Evolutionary conservation across 2,797 vertebrate species (phyloP).

Genomic region (Scolopax bukidnonensis): DNA sequence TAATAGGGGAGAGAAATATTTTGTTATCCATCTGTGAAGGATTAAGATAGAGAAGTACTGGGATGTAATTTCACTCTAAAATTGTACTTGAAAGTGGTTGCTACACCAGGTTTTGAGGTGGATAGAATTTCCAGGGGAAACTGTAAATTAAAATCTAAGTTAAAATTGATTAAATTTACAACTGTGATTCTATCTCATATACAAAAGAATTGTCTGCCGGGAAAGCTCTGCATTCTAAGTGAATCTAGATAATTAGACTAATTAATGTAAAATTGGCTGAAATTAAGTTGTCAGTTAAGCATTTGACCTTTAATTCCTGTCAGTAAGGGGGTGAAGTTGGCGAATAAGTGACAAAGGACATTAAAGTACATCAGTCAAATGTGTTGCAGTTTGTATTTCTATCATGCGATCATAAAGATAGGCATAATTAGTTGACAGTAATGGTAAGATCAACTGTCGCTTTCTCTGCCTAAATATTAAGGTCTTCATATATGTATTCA

Average conservation of each 20-base stretch:
- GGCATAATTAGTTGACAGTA: neutral
- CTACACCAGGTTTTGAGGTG: neutral
- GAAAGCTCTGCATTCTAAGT: neutral
- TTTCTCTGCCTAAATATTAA: neutral
- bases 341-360: neutral
- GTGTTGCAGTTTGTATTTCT: neutral
- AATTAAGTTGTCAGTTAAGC: slow-evolving; percentile 51
- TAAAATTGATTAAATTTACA: neutral
- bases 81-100: neutral
- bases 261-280: slow-evolving; percentile 1
- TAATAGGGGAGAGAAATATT: neutral
- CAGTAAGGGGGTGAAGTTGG: neutral
- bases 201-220: neutral
- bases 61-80: neutral
- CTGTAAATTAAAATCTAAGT: neutral
- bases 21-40: neutral
- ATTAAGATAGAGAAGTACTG: neutral
- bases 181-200: neutral
- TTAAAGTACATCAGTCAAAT: neutral
- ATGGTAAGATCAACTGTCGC: neutral
- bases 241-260: slow-evolving; percentile 14
- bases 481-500: neutral
- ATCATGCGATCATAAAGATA: neutral
- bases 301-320: slow-evolving; percentile 48
- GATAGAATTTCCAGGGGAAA: neutral